Evolutionary conservation across 2,888 invertebrate species (phyloP).

Genomic region (Dynastes grantii): DNA sequence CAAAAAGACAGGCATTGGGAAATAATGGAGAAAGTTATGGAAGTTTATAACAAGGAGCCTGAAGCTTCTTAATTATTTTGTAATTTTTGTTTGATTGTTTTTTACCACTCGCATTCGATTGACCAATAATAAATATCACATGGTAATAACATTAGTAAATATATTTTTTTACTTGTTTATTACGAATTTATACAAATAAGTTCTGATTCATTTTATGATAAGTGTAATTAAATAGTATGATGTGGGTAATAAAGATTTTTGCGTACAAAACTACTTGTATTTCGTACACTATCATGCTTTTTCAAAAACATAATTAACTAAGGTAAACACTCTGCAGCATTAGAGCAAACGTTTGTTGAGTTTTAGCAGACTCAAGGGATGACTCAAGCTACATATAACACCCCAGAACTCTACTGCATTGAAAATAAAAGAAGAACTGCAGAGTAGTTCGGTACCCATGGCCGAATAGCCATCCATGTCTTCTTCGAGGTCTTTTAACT

Average conservation of each 20-base stretch:
- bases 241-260: neutral
- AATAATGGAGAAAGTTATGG: slow-evolving; percentile 90
- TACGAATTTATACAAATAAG: neutral
- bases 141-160: neutral
- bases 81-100: slow-evolving; percentile 29
- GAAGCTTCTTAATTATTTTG: slow-evolving; percentile 66
- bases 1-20: slow-evolving; percentile 90
- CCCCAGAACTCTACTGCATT: too few species aligned
- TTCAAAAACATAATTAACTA: too few species aligned
- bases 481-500: too few species aligned
- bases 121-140: neutral
- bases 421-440: too few species aligned
- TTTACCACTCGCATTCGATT: slow-evolving; percentile 13
- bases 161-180: slow-evolving; percentile 1
- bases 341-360: too few species aligned
- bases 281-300: neutral
- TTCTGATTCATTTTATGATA: neutral
- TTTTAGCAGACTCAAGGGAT: too few species aligned
- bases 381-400: too few species aligned
- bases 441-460: too few species aligned
- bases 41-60: slow-evolving; percentile 84
- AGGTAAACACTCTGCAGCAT: too few species aligned
- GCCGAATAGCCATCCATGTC: too few species aligned
- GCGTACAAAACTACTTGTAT: neutral
- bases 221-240: neutral